Percentiles rank a stretch among this genome's conserved stretches.
Conservation (phyloP, 1,140 invertebrate species). For the Harpegnathos saltator region DNA sequence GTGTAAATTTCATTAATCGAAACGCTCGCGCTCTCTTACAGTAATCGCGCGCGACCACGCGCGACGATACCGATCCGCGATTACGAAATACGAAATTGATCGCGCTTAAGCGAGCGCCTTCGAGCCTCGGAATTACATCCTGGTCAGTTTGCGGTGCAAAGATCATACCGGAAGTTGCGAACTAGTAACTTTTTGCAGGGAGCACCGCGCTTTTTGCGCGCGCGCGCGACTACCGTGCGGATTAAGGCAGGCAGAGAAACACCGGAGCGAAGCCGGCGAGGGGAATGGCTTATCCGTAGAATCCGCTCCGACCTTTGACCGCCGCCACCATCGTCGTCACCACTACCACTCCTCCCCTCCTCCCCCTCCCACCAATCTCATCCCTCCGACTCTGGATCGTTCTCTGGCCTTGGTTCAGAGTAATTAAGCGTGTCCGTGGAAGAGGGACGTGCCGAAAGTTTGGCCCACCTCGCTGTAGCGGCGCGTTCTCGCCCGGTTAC, state of each 20-base stretch:
- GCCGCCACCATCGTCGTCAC: slow-evolving; percentile 14
- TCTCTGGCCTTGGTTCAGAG: slow-evolving; percentile 54
- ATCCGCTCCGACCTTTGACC: slow-evolving; percentile 50
- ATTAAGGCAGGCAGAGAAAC: slow-evolving; percentile 45
- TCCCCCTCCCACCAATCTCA: slow-evolving; percentile 13
- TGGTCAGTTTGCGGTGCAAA: slow-evolving; percentile 3
- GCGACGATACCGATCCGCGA: slow-evolving; percentile 6
- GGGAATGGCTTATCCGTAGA: slow-evolving; percentile 32
- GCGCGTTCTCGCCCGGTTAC: slow-evolving; percentile 23
- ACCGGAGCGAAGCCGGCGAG: not conserved
- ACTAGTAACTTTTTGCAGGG: slow-evolving; percentile 37
- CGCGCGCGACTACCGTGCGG: not conserved
- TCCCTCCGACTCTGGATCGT: slow-evolving; percentile 1
- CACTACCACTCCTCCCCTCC: slow-evolving; percentile 9
- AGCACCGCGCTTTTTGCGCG: not conserved
- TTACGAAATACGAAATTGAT: slow-evolving; percentile 14
- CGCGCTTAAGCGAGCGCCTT: not conserved
- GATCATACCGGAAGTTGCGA: slow-evolving; percentile 37
- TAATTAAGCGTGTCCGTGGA: slow-evolving; percentile 69
- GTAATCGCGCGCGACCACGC: not conserved
- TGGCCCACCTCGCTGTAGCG: slow-evolving; percentile 21
- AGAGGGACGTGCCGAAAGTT: slow-evolving; percentile 63
- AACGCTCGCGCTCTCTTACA: not conserved
- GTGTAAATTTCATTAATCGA: not conserved
- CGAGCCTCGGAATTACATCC: not conserved